phyloP scores from a whole-genome alignment of 2,888 invertebrate genomes.

The Coremacera marginata region DNA sequence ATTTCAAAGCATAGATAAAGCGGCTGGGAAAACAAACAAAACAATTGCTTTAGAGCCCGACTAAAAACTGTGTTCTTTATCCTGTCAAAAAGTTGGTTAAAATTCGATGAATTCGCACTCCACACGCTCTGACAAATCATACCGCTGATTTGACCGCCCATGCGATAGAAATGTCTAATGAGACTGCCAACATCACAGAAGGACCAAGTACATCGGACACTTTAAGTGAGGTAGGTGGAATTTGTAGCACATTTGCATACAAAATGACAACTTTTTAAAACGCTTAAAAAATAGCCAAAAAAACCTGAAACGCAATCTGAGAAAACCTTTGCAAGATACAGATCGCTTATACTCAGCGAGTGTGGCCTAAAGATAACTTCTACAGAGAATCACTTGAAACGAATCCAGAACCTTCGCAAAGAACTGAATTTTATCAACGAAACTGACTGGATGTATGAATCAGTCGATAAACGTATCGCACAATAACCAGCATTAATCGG shows the following conservation, averaged over 20 bases:
- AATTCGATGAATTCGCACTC: no score
- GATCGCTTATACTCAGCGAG: conserved; percentile 58
- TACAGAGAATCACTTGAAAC: conserved; percentile 78
- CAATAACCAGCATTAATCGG: conserved; percentile 40
- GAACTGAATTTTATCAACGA: conserved; percentile 83
- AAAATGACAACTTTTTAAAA: background rate
- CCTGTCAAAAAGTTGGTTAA: no score
- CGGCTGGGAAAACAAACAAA: no score
- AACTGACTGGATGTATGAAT: conserved; percentile 85
- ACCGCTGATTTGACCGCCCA: background rate
- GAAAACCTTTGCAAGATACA: conserved; percentile 59
- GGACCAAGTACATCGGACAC: conserved; percentile 26
- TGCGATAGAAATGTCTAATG: conserved; percentile 24
- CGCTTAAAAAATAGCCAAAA: conserved; percentile 34
- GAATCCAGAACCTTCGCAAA: conserved; percentile 79
- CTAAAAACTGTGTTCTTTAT: no score
- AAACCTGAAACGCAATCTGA: conserved; percentile 50
- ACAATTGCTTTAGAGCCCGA: no score
- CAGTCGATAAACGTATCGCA: conserved; percentile 72
- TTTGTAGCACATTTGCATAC: background rate
- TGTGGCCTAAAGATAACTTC: conserved; percentile 70
- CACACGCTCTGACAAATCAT: no score
- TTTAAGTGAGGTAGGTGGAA: background rate
- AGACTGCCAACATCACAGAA: conserved; percentile 18
- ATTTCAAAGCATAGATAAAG: no score